Percentiles rank a stretch among this genome's conserved stretches.
Evolutionary conservation across 2,888 invertebrate genomes (phyloP).

Genomic region (Horisme vitalbata): DNA sequence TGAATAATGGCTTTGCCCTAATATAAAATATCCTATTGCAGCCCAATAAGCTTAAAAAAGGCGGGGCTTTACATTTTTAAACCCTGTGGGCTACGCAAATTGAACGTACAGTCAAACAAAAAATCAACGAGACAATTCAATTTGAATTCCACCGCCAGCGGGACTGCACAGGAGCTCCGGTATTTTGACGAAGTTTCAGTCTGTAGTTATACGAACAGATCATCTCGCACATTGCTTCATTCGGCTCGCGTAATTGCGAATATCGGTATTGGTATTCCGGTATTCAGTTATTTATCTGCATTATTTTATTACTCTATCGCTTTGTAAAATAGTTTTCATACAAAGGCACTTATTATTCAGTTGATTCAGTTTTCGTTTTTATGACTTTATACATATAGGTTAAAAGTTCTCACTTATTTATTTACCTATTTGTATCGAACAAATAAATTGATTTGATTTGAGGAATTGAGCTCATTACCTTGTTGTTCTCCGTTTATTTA

Average conservation of each 20-base stretch:
- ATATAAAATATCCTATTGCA: too few relatives aligned
- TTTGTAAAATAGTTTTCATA: background rate
- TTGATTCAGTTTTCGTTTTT: too few relatives aligned
- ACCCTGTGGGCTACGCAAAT: background rate
- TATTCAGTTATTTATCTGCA: conserved; percentile 9
- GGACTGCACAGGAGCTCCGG: conserved; percentile 3
- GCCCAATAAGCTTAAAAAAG: too few relatives aligned
- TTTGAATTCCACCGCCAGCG: conserved; percentile 3
- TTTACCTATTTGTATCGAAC: too few relatives aligned
- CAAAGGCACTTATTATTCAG: too few relatives aligned
- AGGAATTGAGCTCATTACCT: too few relatives aligned
- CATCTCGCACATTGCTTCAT: conserved; percentile 19
- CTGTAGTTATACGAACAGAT: conserved; percentile 12
- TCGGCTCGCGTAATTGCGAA: conserved; percentile 21
- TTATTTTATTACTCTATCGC: background rate
- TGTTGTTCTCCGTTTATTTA: conserved; percentile 4
- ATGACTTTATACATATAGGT: too few relatives aligned
- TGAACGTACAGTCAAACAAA: conserved; percentile 5
- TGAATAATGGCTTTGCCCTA: too few relatives aligned
- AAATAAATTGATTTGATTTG: too few relatives aligned
- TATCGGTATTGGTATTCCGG: conserved; percentile 14
- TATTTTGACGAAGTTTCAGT: conserved; percentile 3
- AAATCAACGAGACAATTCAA: conserved; percentile 4
- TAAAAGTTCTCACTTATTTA: too few relatives aligned
- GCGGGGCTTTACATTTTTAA: too few relatives aligned